These are phyloP conservation scores for Dendrolimus pini DNA, from an alignment of 2,888 invertebrate genomes.

Conservation along the genomic window DNA sequence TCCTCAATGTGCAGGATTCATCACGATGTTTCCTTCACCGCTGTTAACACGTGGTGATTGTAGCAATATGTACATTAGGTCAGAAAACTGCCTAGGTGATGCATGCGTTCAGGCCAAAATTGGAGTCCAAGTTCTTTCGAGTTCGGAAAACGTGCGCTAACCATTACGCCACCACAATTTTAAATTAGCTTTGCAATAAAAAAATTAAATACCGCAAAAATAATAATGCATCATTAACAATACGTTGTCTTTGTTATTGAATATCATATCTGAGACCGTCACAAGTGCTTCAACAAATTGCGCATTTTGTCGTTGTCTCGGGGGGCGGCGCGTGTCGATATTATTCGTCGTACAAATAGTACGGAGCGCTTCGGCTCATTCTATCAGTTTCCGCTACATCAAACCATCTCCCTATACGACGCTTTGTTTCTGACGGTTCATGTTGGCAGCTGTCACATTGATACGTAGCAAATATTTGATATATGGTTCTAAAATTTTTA, in stretches of 20 bases:
- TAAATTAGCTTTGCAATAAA: no score
- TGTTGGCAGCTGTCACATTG: slow-evolving; percentile 24
- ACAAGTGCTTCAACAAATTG: slow-evolving; percentile 39
- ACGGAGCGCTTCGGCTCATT: slow-evolving; percentile 30
- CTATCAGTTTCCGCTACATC: slow-evolving; percentile 53
- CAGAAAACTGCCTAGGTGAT: no score
- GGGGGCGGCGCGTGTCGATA: slow-evolving; percentile 25
- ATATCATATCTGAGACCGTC: slow-evolving; percentile 21
- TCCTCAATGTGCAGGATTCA: no score
- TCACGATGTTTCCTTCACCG: no score
- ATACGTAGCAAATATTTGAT: slow-evolving; percentile 1
- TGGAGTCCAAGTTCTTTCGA: no score
- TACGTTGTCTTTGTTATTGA: slow-evolving; percentile 2
- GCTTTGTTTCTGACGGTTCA: slow-evolving; percentile 37
- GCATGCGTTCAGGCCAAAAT: no score
- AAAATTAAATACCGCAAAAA: neutral
- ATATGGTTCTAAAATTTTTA: neutral
- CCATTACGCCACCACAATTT: no score
- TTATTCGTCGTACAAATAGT: slow-evolving; percentile 32
- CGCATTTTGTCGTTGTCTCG: slow-evolving; percentile 35
- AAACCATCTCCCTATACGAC: slow-evolving; percentile 23
- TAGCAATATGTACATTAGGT: no score
- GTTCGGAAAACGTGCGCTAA: no score
- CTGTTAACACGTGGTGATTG: no score
- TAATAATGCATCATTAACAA: neutral